phyloP scores from a whole-genome alignment of 2,113 vertebrate species.

The Chauna torquata region DNA sequence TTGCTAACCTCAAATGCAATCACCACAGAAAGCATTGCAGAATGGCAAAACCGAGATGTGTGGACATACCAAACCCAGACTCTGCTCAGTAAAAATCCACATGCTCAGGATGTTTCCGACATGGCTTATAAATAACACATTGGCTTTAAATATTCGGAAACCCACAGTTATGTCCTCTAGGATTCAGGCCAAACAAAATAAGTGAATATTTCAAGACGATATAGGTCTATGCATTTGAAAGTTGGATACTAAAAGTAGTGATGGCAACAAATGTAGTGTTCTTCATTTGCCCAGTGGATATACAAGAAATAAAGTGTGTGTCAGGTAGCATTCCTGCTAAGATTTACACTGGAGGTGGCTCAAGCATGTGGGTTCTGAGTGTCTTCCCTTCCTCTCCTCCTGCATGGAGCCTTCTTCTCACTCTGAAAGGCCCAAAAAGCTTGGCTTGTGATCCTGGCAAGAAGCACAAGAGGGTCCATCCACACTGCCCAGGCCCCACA shows the following conservation, averaged over 20 bases:
- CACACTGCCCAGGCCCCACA: not conserved
- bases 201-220: not conserved
- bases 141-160: slow-evolving; percentile 65
- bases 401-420: not conserved
- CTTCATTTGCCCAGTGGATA: not conserved
- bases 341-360: not conserved
- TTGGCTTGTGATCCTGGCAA: not conserved
- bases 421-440: not conserved
- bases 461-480: not conserved
- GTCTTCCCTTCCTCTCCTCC: not conserved
- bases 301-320: not conserved
- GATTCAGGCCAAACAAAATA: slow-evolving; percentile 55
- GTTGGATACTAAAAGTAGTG: not conserved
- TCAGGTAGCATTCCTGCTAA: not conserved
- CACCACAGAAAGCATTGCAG: not conserved
- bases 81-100: slow-evolving; percentile 45
- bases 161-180: slow-evolving; percentile 57
- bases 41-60: not conserved
- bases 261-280: not conserved
- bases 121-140: slow-evolving; percentile 63
- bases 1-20: not conserved
- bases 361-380: not conserved
- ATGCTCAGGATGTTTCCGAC: slow-evolving; percentile 48
- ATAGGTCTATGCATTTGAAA: not conserved
- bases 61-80: not conserved